Percentiles rank a stretch among this genome's conserved stretches.
Evolutionary conservation across 2,113 vertebrate species (phyloP).

Genomic region (Nibea coibor): DNA sequence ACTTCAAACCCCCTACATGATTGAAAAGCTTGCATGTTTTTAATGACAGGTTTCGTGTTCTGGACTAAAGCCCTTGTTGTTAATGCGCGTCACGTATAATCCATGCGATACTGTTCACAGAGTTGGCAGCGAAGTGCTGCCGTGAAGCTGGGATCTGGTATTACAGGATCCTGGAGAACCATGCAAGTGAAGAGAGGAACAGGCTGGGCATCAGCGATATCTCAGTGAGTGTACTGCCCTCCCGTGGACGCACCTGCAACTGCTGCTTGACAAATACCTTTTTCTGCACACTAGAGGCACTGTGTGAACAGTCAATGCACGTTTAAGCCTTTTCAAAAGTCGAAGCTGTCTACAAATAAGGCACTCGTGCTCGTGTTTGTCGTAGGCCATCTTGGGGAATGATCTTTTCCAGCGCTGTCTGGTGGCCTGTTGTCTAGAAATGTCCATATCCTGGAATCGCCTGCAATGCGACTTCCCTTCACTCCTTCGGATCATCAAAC

Average conservation of each 20-base stretch:
- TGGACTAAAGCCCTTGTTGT: not conserved
- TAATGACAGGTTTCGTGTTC: not conserved
- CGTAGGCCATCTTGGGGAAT: constrained; percentile 80
- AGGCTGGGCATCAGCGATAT: constrained; percentile 83
- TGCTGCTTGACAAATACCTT: not conserved
- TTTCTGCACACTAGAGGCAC: not conserved
- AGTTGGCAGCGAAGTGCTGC: constrained; percentile 84
- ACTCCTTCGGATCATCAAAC: constrained; percentile 85
- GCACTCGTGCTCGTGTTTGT: constrained; percentile 1
- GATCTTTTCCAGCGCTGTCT: constrained; percentile 88
- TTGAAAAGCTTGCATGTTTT: constrained; percentile 7
- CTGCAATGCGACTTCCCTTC: constrained; percentile 85
- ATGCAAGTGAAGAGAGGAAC: constrained; percentile 74
- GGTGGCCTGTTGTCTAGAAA: constrained; percentile 90
- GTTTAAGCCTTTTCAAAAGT: not conserved
- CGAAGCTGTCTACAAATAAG: not conserved
- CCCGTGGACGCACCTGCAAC: constrained; percentile 48
- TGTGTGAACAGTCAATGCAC: not conserved
- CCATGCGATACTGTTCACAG: constrained; percentile 73
- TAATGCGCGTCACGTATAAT: not conserved
- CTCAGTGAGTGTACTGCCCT: constrained; percentile 84
- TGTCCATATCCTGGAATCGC: constrained; percentile 79
- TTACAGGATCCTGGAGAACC: constrained; percentile 88
- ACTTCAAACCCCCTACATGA: not conserved
- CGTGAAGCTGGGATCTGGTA: constrained; percentile 85